These are phyloP conservation scores for Cepaea nemoralis DNA, from an alignment of 1,140 invertebrate genomes.

Conservation along the genomic window DNA sequence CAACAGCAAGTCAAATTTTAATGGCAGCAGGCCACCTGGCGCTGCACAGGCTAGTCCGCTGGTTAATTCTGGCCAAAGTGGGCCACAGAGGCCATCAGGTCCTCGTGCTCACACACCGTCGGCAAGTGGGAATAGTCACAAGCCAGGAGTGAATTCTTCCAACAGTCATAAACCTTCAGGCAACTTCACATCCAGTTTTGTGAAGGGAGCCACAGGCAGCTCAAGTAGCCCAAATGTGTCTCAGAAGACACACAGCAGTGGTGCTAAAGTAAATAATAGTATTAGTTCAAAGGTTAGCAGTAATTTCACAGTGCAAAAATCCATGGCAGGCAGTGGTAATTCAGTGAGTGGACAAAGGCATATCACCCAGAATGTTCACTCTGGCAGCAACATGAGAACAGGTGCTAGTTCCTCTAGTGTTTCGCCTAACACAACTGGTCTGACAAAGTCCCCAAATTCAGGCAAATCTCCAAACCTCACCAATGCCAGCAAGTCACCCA, in stretches of 20 bases:
- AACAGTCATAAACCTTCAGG: constrained; percentile 18
- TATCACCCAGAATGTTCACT: background rate
- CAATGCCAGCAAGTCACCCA: constrained; percentile 28
- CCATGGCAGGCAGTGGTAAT: background rate
- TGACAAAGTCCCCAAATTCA: constrained; percentile 35
- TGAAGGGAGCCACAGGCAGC: constrained; percentile 13
- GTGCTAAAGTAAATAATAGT: constrained; percentile 12
- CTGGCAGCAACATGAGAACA: background rate
- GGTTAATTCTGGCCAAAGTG: constrained; percentile 12
- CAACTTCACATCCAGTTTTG: background rate
- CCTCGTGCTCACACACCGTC: background rate
- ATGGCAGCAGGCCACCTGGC: constrained; percentile 1
- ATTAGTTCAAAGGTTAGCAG: background rate
- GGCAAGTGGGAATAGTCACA: constrained; percentile 13
- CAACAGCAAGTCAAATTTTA: background rate
- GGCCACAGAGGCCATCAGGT: background rate
- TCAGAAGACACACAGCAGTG: background rate
- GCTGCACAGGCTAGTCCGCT: constrained; percentile 9
- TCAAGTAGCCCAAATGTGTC: constrained; percentile 6
- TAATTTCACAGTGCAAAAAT: constrained; percentile 1
- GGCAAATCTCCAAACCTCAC: constrained; percentile 31
- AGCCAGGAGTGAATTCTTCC: background rate
- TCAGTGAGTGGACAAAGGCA: constrained; percentile 22
- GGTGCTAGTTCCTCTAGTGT: constrained; percentile 6
- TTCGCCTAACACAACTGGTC: constrained; percentile 16